Percentiles rank a stretch among this genome's conserved stretches.
phyloP scores from a whole-genome alignment of 2,113 vertebrate genomes.

The Oreochromis tanganicae region DNA sequence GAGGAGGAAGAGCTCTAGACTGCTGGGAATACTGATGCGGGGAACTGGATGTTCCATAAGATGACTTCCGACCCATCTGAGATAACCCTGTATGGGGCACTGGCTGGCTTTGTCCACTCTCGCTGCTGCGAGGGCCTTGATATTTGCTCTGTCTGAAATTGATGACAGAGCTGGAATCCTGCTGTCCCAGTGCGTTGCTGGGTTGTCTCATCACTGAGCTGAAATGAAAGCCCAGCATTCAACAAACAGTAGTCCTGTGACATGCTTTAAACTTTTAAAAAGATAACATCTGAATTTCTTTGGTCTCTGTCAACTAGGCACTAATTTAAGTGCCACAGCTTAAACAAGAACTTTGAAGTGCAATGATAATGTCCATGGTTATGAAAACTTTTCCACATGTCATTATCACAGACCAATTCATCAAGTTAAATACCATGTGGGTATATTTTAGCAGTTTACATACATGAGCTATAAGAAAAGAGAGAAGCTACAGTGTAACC shows the following conservation, averaged over 20 bases:
- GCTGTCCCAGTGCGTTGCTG: slow-evolving; percentile 25
- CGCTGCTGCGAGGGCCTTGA: not conserved
- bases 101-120: slow-evolving; percentile 14
- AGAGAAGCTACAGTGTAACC: not conserved
- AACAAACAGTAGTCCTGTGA: not conserved
- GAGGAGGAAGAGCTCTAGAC: not conserved
- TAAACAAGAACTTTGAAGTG: not conserved
- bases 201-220: slow-evolving; percentile 42
- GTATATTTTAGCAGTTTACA: not conserved
- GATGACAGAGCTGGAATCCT: not conserved
- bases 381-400: not conserved
- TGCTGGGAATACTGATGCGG: slow-evolving; percentile 26
- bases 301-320: not conserved
- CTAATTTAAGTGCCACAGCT: not conserved
- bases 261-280: not conserved
- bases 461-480: not conserved
- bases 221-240: not conserved
- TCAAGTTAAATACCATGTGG: not conserved
- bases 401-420: not conserved
- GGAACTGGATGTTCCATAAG: slow-evolving; percentile 5
- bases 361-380: not conserved
- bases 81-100: not conserved
- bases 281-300: not conserved
- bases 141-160: slow-evolving; percentile 23
- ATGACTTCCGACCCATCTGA: slow-evolving; percentile 35